A percentile compares a stretch with the other conserved stretches of the same genome.
Evolutionary conservation across 2,888 invertebrate species (phyloP).

Genomic region (Dryocosmus kuriphilus): DNA sequence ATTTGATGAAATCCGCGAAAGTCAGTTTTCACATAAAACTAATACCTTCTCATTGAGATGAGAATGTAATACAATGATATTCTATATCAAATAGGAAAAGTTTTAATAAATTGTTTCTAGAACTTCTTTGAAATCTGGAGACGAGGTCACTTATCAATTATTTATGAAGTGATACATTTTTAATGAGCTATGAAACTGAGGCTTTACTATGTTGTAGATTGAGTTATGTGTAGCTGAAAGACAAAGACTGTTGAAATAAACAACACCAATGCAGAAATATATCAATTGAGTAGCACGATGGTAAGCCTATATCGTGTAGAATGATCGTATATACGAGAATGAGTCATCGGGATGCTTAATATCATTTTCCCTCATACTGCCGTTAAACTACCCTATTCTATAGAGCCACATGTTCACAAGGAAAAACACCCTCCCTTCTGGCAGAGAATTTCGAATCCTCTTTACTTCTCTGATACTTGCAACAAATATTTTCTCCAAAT

Average conservation of each 20-base stretch:
- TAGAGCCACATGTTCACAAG: constrained; percentile 4
- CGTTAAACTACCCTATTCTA: constrained; percentile 25
- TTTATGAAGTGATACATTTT: not conserved
- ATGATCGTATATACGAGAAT: constrained; percentile 6
- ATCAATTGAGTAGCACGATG: constrained; percentile 13
- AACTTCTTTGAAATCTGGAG: not conserved
- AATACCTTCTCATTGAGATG: too few relatives aligned
- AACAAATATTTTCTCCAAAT: not conserved
- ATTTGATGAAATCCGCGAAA: too few relatives aligned
- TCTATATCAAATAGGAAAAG: not conserved
- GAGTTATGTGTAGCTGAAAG: not conserved
- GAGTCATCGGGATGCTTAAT: constrained; percentile 27
- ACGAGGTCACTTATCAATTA: not conserved
- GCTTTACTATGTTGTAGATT: not conserved
- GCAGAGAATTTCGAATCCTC: not conserved
- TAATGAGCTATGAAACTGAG: not conserved
- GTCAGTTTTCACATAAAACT: too few relatives aligned
- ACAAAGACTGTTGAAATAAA: not conserved
- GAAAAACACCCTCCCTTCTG: not conserved
- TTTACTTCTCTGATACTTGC: not conserved
- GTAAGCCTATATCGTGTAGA: not conserved
- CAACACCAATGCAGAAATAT: not conserved
- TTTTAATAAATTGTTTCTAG: not conserved
- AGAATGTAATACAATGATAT: too few relatives aligned
- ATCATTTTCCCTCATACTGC: constrained; percentile 13